Conservation (phyloP, 2,888 invertebrate species). For the Emesis furor region DNA sequence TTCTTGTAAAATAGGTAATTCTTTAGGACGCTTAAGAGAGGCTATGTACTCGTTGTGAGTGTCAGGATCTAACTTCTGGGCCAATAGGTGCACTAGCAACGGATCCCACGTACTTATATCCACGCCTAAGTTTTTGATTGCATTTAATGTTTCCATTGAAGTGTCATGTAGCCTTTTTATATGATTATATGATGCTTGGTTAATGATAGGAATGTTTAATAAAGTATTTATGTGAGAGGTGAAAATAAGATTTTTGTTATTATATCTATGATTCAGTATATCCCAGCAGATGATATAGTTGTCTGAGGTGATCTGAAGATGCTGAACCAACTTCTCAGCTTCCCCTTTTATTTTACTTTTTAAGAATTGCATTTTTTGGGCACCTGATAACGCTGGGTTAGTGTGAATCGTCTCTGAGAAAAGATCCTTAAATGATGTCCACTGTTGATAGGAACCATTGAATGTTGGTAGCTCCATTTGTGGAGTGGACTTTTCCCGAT, state of each 20-base stretch:
- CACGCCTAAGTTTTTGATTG: slow-evolving; percentile 58
- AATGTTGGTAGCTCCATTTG: too few species aligned
- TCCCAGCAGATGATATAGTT: slow-evolving; percentile 69
- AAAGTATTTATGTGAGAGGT: slow-evolving; percentile 56
- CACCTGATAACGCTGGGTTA: slow-evolving; percentile 38
- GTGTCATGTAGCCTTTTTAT: slow-evolving; percentile 66
- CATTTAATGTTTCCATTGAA: slow-evolving; percentile 58
- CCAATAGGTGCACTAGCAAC: slow-evolving; percentile 50
- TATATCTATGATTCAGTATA: slow-evolving; percentile 64
- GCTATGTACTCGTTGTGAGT: slow-evolving; percentile 51
- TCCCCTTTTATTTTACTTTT: slow-evolving; percentile 52
- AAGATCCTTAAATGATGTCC: slow-evolving; percentile 55
- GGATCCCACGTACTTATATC: slow-evolving; percentile 63
- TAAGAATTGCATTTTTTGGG: neutral
- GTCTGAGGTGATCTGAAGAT: slow-evolving; percentile 51
- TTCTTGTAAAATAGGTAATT: slow-evolving; percentile 47
- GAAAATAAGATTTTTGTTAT: slow-evolving; percentile 61
- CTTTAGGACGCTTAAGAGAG: slow-evolving; percentile 42
- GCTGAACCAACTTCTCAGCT: slow-evolving; percentile 59
- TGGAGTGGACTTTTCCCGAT: too few species aligned
- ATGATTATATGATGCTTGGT: slow-evolving; percentile 45
- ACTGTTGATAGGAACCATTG: too few species aligned
- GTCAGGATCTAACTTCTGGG: slow-evolving; percentile 62
- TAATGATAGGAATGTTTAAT: slow-evolving; percentile 49
- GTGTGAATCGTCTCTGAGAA: slow-evolving; percentile 61